Evolutionary conservation across 1,140 invertebrate species (phyloP), one percentile per base, ranked within the genome.

Genomic region (Zaprionus lachaisei): DNA sequence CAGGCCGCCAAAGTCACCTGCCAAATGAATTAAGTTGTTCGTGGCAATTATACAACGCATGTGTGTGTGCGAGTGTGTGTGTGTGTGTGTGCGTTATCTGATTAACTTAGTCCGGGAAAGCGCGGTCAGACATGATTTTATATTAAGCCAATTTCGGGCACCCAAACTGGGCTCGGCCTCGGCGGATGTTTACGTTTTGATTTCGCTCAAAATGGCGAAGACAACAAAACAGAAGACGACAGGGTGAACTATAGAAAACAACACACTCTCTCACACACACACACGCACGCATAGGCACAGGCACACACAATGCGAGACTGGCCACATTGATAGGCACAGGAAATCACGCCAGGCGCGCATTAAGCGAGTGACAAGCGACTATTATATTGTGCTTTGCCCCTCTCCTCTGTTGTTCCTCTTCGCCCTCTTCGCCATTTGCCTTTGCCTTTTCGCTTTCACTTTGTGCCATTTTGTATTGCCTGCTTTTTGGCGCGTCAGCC

Each of bases 11-110:
- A 31, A 71, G 60, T 58, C 72, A 77, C 74, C 67, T 70, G 68
- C 65, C 66, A 80, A 89, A 72, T 60, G 72, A 81, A 89, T 87
- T 79, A 89, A 87, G 84, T 81, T 87, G 77, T 83, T 89, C 77
- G 70, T 44, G 72, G 74, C 81, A 74, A 87, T 89, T 84, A 89
- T 68, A 83, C 51, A 55, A 26, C 17, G 20, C 4, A 22, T 57
- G 22, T 67, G 38, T 38, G n/a, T 37, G 37, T 47, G 24, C 51
- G 26, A 49, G 24, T 61, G 44, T 24, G 7, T 34, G 20, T 60
- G 63, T 34, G 62, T 63, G 75, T 56, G 51, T 62, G 71, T 71
- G 63, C 72, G 80, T 70, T 89, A 89, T 89, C 84, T 90, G 84
- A 89, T 89, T 84, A 84, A 85, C 75, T 85, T 61, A 74, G 60